Evolutionary conservation across 64 coral and sea anemone genomes (phyloP).

Genomic region (Cladopsammia gracilis): DNA sequence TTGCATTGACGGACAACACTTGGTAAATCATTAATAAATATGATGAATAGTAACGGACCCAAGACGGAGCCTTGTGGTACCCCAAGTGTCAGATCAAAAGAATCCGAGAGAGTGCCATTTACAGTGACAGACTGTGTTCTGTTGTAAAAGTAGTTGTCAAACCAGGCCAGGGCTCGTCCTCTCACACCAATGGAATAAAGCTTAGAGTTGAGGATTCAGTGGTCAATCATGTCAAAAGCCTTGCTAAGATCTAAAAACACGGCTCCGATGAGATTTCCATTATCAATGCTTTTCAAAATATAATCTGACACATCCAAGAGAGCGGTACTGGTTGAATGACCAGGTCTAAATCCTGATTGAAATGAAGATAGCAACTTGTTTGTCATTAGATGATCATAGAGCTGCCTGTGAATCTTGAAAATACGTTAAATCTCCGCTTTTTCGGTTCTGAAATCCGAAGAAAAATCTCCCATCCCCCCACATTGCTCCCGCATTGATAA

Average conservation of each 20-base stretch:
- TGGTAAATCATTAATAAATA: too few relatives aligned
- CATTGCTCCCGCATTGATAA: too few relatives aligned
- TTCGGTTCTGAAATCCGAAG: too few relatives aligned
- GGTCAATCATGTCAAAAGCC: slow-evolving; percentile 7
- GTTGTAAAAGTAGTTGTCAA: too few relatives aligned
- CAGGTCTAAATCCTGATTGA: slow-evolving; percentile 19
- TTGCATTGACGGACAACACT: too few relatives aligned
- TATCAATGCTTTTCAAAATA: not conserved
- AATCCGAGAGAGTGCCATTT: too few relatives aligned
- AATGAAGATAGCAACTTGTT: not conserved
- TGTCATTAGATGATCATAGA: slow-evolving; percentile 16
- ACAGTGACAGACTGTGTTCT: too few relatives aligned
- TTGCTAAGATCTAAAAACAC: not conserved
- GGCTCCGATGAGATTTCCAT: not conserved
- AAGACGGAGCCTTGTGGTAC: too few relatives aligned
- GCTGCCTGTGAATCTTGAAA: slow-evolving; percentile 49
- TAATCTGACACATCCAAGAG: slow-evolving; percentile 1
- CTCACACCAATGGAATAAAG: not conserved
- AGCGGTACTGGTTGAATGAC: not conserved
- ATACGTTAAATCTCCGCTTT: too few relatives aligned
- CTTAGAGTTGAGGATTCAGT: not conserved
- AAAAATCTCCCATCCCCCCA: too few relatives aligned
- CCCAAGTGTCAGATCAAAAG: too few relatives aligned
- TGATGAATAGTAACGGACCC: too few relatives aligned
- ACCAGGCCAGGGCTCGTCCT: not conserved